phyloP scores from a whole-genome alignment of 1,140 invertebrate species.

The Drosophila prosaltans region DNA sequence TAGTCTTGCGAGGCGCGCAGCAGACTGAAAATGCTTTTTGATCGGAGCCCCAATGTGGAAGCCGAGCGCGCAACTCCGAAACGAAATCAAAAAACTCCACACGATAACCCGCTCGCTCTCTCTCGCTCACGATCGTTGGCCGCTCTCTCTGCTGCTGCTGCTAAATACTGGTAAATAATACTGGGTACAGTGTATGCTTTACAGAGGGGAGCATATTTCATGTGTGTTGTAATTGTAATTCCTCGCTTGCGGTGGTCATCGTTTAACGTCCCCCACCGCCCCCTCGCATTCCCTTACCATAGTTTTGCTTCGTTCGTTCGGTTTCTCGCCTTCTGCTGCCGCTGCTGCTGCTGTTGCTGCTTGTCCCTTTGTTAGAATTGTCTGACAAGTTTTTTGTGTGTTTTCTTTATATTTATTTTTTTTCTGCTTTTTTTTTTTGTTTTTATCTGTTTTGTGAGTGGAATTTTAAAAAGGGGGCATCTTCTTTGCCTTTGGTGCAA shows the following conservation, averaged over 20 bases:
- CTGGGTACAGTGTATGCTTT: conserved; percentile 32
- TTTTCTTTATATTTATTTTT: too few relatives aligned
- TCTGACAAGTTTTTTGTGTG: conserved; percentile 53
- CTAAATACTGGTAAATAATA: conserved; percentile 49
- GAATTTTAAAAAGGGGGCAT: conserved; percentile 66
- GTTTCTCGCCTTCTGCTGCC: not conserved
- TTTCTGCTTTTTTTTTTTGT: conserved; percentile 52
- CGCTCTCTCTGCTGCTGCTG: conserved; percentile 9
- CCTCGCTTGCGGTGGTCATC: conserved; percentile 41
- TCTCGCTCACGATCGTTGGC: too few relatives aligned
- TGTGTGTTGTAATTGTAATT: conserved; percentile 62
- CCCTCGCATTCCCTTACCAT: not conserved
- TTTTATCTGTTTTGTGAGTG: conserved; percentile 57
- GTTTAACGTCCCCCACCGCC: not conserved
- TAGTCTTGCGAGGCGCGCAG: conserved; percentile 37
- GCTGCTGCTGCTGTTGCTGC: not conserved
- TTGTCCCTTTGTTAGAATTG: conserved; percentile 71
- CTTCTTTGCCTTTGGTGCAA: not conserved
- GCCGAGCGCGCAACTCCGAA: conserved; percentile 19
- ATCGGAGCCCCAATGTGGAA: conserved; percentile 43
- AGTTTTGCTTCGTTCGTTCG: conserved; percentile 9
- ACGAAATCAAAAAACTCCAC: conserved; percentile 24
- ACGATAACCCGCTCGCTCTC: not conserved
- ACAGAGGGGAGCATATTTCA: conserved; percentile 6
- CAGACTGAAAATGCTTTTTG: conserved; percentile 36